phyloP scores from a whole-genome alignment of 1,140 invertebrate species.

The Philopotamus ludificatus region DNA sequence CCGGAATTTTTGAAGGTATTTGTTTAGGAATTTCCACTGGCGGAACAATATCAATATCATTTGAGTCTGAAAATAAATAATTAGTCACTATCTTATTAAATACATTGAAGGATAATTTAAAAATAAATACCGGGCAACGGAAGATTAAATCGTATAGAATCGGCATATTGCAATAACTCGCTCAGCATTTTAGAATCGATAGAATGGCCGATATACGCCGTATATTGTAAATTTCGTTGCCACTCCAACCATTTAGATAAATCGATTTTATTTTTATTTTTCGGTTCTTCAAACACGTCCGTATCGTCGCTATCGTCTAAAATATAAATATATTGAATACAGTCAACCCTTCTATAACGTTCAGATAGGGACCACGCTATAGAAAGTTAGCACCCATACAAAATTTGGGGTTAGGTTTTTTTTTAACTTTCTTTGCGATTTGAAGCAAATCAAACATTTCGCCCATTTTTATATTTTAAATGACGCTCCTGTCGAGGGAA shows the following conservation, averaged over 20 bases:
- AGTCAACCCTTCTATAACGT: too few relatives aligned
- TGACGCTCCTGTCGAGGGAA: too few relatives aligned
- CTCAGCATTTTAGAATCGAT: constrained; percentile 48
- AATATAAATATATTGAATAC: too few relatives aligned
- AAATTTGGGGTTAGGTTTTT: too few relatives aligned
- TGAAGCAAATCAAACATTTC: too few relatives aligned
- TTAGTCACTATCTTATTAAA: neutral
- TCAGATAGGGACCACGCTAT: too few relatives aligned
- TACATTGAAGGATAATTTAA: neutral
- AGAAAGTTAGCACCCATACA: too few relatives aligned
- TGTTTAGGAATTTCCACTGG: neutral
- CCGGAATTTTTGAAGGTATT: neutral
- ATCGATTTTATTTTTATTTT: constrained; percentile 33
- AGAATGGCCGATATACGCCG: constrained; percentile 50
- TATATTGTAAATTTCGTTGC: constrained; percentile 50
- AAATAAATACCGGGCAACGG: neutral
- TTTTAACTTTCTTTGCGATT: too few relatives aligned
- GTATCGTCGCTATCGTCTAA: too few relatives aligned
- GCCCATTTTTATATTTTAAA: too few relatives aligned
- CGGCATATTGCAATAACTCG: constrained; percentile 50
- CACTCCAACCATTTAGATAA: constrained; percentile 51
- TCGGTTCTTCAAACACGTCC: neutral
- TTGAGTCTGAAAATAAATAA: constrained; percentile 6
- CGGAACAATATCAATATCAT: neutral
- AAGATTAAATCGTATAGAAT: constrained; percentile 45